Base-by-base conservation (phyloP, 2,888 invertebrate species). In the Epistrophella euchroma region DNA sequence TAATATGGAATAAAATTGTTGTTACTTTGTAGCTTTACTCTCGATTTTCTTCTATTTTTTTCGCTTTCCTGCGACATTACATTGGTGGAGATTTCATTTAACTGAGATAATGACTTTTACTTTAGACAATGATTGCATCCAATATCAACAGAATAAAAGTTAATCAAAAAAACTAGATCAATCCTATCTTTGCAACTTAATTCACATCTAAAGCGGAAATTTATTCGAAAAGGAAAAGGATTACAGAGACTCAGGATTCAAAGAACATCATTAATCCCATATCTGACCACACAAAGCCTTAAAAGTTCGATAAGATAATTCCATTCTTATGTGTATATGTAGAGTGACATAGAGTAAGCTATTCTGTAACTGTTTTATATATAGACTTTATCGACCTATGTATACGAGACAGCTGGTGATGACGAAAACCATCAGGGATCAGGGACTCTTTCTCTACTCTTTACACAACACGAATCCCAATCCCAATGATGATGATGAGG, bases 281-380 rank as follows among this genome's bases (percentile, higher is more conserved):
- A 76, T 76, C 76, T 85, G 85, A 77, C 80, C 85, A 77, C 80
- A 85, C 85, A 85, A 85, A 77, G 76, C 73, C 50, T 85, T 80
- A 85, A 85, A 85, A 35, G 76, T 60, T 80, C 73, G 58, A 80
- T 85, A 80, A 77, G 80, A 80, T 70, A 75, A 77, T 80, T 70
- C 84, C 79, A 66, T 56, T 52, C 37, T 50, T 10, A n/a, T n/a
- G n/a, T 32, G 10, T 35, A 32, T 4, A 28, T 2, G 0, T 0
- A 4, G 32, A 32, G 32, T 17, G 47, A 4, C 32, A n/a, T 9
- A 10, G 5, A 56, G 17, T 11, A 13, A 52, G 3, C 9, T 45
- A 17, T 45, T 25, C 25, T 25, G 62, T 68, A 73, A 66, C 58
- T 62, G 50, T 56, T 17, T 40, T 70, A 52, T 43, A 37, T 45